Percentiles rank a stretch among this genome's conserved stretches.
Evolutionary conservation across 1,140 invertebrate species (phyloP).

Genomic region (Drosophila rhopaloa): DNA sequence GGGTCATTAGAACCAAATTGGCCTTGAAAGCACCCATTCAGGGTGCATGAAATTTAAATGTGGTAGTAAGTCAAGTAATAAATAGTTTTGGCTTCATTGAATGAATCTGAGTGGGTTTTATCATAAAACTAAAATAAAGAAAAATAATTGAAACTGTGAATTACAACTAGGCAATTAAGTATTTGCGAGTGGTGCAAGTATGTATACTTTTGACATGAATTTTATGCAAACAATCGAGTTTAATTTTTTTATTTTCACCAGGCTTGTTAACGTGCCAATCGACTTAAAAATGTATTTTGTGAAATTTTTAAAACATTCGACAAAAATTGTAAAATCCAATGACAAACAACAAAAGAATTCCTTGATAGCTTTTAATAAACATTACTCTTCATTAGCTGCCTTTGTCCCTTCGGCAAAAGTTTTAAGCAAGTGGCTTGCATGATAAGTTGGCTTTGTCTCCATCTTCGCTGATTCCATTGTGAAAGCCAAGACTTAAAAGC

Average conservation of each 20-base stretch:
- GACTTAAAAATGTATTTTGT: too few relatives aligned
- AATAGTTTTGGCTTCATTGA: not conserved
- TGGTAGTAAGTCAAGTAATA: not conserved
- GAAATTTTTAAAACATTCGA: too few relatives aligned
- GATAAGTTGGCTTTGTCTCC: slow-evolving; percentile 7
- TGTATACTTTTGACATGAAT: too few relatives aligned
- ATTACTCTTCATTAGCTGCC: slow-evolving; percentile 7
- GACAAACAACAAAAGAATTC: not conserved
- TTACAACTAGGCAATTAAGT: too few relatives aligned
- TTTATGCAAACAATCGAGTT: too few relatives aligned
- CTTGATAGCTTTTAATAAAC: slow-evolving; percentile 6
- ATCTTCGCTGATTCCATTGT: slow-evolving; percentile 22
- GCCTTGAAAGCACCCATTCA: slow-evolving; percentile 14
- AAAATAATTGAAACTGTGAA: too few relatives aligned
- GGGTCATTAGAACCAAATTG: slow-evolving; percentile 20
- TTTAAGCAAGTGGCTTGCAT: not conserved
- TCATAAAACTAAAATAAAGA: too few relatives aligned
- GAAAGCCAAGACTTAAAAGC: slow-evolving; percentile 14
- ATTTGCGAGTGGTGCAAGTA: too few relatives aligned
- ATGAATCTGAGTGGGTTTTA: not conserved
- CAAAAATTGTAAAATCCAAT: not conserved
- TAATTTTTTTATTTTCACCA: too few relatives aligned
- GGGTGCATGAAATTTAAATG: slow-evolving; percentile 5
- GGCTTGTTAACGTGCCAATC: too few relatives aligned
- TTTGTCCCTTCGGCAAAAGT: slow-evolving; percentile 16